Base-by-base conservation (phyloP, 2,797 vertebrate species). In the Silurus lanzhouensis region DNA sequence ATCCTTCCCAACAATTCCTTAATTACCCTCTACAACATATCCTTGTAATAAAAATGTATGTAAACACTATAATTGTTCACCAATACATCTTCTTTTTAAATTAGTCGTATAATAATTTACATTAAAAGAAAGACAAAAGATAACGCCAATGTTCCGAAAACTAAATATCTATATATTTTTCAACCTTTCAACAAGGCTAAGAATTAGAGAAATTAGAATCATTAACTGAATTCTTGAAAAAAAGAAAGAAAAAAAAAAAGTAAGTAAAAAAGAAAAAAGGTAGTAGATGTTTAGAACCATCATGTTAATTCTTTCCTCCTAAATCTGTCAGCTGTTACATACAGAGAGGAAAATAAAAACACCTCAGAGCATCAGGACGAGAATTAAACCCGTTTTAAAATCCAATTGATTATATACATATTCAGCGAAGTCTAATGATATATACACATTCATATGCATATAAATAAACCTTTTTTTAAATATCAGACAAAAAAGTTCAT, bases 321-420 rank as follows among this genome's bases (percentile, higher is more conserved):
- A 61, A 67, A 27, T 1, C 12, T 46, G 48, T 60, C 6, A 63
- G 31, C 31, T 12, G 3, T 76, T 58, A 76, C 57, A 48, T 27
- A 76, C 5, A 15, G 15, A n/a, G 25, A 14, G 25, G 19, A 3
- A 20, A 27, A 25, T 7, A 52, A 52, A 13, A 14, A 14, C 13
- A 63, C 1, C 4, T 14, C 1, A 66, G 14, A 66, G 61, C 60
- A 66, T 25, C 27, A 78, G 22, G 7, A 79, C 38, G 66, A 55
- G 20, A 80, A 85, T 22, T 46, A 38, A 38, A 57, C 48, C 55
- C 74, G 22, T 31, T 89, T 44, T 84, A 44, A 85, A 74, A 68
- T 82, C 13, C 48, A 83, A 52, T 52, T 52, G 10, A 52, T 52
- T 52, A 52, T 52, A 52, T 52, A 52, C 48, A 52, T 52, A 52